These are phyloP conservation scores for Omphaloscelis lunosa DNA, from an alignment of 2,888 invertebrate species.

Conservation along the genomic window DNA sequence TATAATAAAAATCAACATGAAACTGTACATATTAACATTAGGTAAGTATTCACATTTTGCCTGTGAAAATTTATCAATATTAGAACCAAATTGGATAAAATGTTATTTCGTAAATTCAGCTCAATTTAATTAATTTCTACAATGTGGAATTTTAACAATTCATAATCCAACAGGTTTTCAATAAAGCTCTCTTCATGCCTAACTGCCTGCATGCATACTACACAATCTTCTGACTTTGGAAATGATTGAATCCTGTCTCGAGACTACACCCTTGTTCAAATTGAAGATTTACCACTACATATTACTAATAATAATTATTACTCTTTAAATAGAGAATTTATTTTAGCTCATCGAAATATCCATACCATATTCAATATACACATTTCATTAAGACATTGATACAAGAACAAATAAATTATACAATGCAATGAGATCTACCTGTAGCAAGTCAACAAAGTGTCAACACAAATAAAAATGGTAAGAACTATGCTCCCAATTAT, in stretches of 20 bases:
- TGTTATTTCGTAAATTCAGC: constrained; percentile 38
- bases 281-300: constrained; percentile 62
- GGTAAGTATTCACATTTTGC: constrained; percentile 55
- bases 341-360: constrained; percentile 62
- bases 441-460: constrained; percentile 61
- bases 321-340: constrained; percentile 65
- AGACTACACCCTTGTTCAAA: constrained; percentile 58
- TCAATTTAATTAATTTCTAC: constrained; percentile 48
- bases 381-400: constrained; percentile 66
- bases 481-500: constrained; percentile 49
- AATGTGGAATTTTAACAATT: constrained; percentile 41
- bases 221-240: constrained; percentile 38
- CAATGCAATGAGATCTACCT: constrained; percentile 72
- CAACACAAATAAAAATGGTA: constrained; percentile 60
- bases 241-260: constrained; percentile 48
- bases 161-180: constrained; percentile 32
- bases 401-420: constrained; percentile 69
- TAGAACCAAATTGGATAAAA: constrained; percentile 42
- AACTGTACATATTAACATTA: constrained; percentile 69
- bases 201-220: constrained; percentile 13
- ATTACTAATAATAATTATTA: constrained; percentile 67
- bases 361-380: constrained; percentile 69
- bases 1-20: constrained; percentile 64
- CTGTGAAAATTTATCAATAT: constrained; percentile 42
- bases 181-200: constrained; percentile 40